Percentiles rank a stretch among this genome's conserved stretches.
Evolutionary conservation across 2,797 vertebrate species (phyloP).

Genomic region (Heteromormyrus szaboi): DNA sequence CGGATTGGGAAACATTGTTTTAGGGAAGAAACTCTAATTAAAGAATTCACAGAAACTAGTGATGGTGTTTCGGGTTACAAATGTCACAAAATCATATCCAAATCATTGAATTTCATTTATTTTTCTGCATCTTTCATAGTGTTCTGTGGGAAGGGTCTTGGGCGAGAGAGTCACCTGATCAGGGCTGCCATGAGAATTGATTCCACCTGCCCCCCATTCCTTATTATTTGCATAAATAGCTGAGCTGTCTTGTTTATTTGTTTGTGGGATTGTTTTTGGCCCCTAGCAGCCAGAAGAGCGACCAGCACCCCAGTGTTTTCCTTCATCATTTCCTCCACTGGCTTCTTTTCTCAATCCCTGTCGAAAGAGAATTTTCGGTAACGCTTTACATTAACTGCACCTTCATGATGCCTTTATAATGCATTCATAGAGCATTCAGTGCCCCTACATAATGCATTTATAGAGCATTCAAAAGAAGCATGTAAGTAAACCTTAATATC

Average conservation of each 20-base stretch:
- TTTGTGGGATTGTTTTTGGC: neutral
- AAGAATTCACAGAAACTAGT: neutral
- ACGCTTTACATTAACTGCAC: neutral
- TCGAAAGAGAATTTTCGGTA: neutral
- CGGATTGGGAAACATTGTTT: neutral
- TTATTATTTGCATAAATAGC: neutral
- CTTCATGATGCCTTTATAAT: neutral
- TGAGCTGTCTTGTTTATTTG: neutral
- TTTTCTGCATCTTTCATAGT: neutral
- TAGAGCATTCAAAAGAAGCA: neutral
- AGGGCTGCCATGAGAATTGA: neutral
- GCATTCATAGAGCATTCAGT: neutral
- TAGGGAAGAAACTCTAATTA: neutral
- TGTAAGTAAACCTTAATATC: neutral
- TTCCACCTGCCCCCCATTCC: neutral
- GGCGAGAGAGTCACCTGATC: neutral
- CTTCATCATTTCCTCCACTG: neutral
- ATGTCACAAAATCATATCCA: neutral
- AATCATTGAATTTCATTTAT: neutral
- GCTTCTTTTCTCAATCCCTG: neutral
- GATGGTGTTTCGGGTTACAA: neutral
- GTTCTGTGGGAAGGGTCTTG: neutral
- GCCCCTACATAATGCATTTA: neutral
- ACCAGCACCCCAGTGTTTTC: neutral
- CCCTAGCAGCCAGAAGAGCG: neutral